These are phyloP conservation scores for Siniperca chuatsi DNA, from an alignment of 2,113 vertebrate species.

Conservation along the genomic window DNA sequence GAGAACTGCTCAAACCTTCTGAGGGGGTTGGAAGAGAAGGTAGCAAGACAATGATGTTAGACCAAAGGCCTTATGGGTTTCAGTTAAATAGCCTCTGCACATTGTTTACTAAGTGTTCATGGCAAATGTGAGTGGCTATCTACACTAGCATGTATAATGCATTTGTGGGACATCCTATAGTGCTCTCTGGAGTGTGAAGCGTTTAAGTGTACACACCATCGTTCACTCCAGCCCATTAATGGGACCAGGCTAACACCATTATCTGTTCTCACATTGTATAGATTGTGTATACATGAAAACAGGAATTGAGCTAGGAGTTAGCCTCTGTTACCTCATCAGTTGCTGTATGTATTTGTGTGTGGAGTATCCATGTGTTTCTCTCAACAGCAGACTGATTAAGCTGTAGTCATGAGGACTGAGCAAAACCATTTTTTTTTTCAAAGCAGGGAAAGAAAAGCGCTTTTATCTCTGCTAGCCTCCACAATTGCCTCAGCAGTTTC, in stretches of 20 bases:
- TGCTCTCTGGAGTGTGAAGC: slow-evolving; percentile 36
- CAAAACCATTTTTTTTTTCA: slow-evolving; percentile 22
- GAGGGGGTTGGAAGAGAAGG: neutral
- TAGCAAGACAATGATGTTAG: slow-evolving; percentile 17
- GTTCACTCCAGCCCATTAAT: slow-evolving; percentile 43
- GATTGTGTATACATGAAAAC: slow-evolving; percentile 9
- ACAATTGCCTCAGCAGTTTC: slow-evolving; percentile 67
- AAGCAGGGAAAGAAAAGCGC: slow-evolving; percentile 66
- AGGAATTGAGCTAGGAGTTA: neutral
- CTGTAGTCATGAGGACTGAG: slow-evolving; percentile 40
- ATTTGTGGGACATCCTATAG: slow-evolving; percentile 38
- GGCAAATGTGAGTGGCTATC: slow-evolving; percentile 5
- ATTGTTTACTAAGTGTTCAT: slow-evolving; percentile 50
- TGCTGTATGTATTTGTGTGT: neutral
- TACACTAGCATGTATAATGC: slow-evolving; percentile 55
- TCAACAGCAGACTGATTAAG: slow-evolving; percentile 23
- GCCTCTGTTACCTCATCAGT: neutral
- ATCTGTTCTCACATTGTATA: slow-evolving; percentile 3
- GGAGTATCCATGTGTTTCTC: neutral
- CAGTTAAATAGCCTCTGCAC: slow-evolving; percentile 23
- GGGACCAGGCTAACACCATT: slow-evolving; percentile 30
- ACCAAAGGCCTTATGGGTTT: slow-evolving; percentile 5
- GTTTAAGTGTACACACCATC: slow-evolving; percentile 19
- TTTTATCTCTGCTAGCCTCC: slow-evolving; percentile 62
- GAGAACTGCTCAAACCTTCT: neutral